Conservation (phyloP, 1,140 invertebrate genomes). For the Phymastichus coffea region DNA sequence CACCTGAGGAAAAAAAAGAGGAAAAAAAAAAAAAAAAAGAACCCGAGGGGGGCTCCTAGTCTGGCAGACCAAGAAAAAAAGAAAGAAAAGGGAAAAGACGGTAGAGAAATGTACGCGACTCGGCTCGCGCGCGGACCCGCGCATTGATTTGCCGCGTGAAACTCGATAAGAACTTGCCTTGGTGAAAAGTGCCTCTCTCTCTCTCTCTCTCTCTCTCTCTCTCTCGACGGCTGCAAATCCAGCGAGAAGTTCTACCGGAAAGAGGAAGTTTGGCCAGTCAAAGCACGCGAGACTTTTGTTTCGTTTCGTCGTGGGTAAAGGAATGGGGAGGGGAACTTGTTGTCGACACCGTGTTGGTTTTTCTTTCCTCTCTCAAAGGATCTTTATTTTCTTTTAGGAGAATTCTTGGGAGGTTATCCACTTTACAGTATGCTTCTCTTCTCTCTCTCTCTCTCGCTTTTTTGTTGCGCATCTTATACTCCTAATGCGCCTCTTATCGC, state of each 20-base stretch:
- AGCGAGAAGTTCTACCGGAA: neutral
- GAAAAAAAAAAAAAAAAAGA: too few relatives aligned
- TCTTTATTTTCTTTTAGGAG: neutral
- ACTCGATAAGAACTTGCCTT: slow-evolving; percentile 17
- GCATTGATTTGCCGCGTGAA: slow-evolving; percentile 23
- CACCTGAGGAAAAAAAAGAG: too few relatives aligned
- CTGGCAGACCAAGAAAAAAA: too few relatives aligned
- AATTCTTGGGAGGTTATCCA: slow-evolving; percentile 4
- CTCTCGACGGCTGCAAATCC: slow-evolving; percentile 12
- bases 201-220: too few relatives aligned
- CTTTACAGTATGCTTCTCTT: neutral
- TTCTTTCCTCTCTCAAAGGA: neutral
- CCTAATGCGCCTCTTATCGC: slow-evolving; percentile 1
- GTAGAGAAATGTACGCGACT: too few relatives aligned
- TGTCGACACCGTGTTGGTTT: neutral
- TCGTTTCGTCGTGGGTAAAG: neutral
- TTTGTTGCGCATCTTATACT: neutral
- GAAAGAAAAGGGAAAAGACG: too few relatives aligned
- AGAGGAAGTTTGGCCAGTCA: slow-evolving; percentile 16
- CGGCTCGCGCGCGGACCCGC: too few relatives aligned
- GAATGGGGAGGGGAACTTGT: neutral
- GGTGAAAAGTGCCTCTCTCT: slow-evolving; percentile 11
- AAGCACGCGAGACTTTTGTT: slow-evolving; percentile 25
- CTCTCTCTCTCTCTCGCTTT: neutral
- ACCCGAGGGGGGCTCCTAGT: too few relatives aligned